Conservation (phyloP, 2,113 vertebrate genomes). For the Sorex fumeus region DNA sequence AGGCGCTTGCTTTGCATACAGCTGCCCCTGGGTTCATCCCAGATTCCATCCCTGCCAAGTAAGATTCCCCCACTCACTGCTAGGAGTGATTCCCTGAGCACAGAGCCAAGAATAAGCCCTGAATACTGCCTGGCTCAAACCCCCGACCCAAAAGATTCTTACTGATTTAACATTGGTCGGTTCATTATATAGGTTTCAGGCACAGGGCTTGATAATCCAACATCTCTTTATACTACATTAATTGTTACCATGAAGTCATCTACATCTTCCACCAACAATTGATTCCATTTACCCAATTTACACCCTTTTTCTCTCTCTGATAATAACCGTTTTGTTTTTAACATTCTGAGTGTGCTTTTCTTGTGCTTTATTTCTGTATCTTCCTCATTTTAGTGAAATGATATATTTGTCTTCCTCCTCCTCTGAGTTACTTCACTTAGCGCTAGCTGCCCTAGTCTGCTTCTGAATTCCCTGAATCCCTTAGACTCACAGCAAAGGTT, state of each 20-base stretch:
- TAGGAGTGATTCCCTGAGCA: too few relatives aligned
- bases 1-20: too few relatives aligned
- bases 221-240: background rate
- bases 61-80: too few relatives aligned
- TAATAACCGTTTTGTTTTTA: background rate
- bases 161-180: background rate
- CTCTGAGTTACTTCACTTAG: background rate
- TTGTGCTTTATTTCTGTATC: background rate
- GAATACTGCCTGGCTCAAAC: background rate
- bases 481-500: slow-evolving; percentile 35
- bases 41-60: too few relatives aligned
- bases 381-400: background rate
- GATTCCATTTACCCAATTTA: background rate
- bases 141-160: background rate
- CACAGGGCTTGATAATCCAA: background rate
- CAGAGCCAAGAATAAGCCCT: too few relatives aligned
- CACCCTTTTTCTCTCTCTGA: background rate
- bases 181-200: background rate
- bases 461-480: slow-evolving; percentile 18
- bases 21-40: too few relatives aligned
- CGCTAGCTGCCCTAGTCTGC: background rate
- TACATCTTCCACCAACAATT: background rate
- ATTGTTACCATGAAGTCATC: background rate
- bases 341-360: background rate
- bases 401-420: background rate